Conservation (phyloP, 2,888 invertebrate genomes). For the Rhagonycha lutea region DNA sequence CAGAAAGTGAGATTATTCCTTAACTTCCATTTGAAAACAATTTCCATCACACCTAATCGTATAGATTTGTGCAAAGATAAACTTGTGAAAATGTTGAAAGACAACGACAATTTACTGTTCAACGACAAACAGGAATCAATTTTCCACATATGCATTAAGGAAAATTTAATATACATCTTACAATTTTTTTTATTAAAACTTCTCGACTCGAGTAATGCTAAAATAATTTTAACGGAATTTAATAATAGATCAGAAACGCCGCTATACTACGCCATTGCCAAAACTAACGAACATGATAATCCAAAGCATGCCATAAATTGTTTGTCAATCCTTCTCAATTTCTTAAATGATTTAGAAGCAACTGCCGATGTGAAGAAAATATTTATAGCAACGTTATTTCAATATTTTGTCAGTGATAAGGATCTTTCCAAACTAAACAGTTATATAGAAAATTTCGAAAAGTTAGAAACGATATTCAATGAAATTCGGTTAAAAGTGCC, state of each 20-base stretch:
- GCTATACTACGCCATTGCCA: not conserved
- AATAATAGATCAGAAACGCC: constrained; percentile 12
- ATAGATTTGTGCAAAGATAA: constrained; percentile 2
- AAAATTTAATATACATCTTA: constrained; percentile 10
- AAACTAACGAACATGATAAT: not conserved
- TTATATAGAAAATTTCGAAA: not conserved
- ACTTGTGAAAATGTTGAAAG: not conserved
- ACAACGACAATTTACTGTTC: not conserved
- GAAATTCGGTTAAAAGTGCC: not conserved
- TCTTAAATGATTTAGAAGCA: not conserved
- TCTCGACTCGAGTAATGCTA: not conserved
- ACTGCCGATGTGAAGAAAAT: not conserved
- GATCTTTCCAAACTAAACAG: not conserved
- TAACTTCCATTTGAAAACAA: constrained; percentile 5
- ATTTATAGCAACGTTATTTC: constrained; percentile 9
- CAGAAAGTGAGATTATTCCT: constrained; percentile 18
- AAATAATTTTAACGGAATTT: not conserved
- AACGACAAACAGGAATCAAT: constrained; percentile 6
- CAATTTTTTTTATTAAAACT: constrained; percentile 11
- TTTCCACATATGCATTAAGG: constrained; percentile 9
- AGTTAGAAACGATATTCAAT: not conserved
- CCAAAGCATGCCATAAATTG: not conserved
- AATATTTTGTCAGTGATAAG: not conserved
- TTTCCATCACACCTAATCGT: not conserved
- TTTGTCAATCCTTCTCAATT: not conserved